phyloP scores from a whole-genome alignment of 2,113 vertebrate species.

The Glaucidium brasilianum region DNA sequence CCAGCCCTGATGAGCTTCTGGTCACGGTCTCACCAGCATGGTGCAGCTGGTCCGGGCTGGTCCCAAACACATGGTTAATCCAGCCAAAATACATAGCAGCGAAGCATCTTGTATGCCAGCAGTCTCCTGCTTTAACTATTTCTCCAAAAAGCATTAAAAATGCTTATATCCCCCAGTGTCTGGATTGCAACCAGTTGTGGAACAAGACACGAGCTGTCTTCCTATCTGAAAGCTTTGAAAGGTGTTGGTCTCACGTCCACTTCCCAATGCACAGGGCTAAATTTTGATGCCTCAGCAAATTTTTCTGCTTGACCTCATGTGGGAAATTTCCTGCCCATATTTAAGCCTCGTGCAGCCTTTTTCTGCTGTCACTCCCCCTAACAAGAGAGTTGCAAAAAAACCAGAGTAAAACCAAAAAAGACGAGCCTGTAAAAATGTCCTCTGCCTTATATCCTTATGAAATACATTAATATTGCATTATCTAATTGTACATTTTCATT shows the following conservation, averaged over 20 bases:
- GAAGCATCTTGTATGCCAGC: not conserved
- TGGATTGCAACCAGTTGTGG: not conserved
- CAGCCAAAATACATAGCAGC: not conserved
- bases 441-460: not conserved
- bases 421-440: not conserved
- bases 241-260: constrained; percentile 29
- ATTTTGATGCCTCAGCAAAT: constrained; percentile 13
- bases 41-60: not conserved
- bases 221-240: not conserved
- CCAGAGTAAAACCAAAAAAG: not conserved
- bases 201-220: not conserved
- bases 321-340: constrained; percentile 36
- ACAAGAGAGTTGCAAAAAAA: not conserved
- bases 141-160: not conserved
- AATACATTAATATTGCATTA: constrained; percentile 25
- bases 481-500: constrained; percentile 43
- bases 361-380: not conserved
- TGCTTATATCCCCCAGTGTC: not conserved
- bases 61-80: not conserved
- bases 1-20: not conserved
- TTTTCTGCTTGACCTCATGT: not conserved
- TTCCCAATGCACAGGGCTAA: not conserved
- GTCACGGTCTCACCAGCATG: not conserved
- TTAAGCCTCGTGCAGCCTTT: not conserved
- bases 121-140: not conserved